Evolutionary conservation across 2,797 vertebrate genomes (phyloP), one percentile per base, ranked within the genome.

Genomic region (Sebastes vulpes): DNA sequence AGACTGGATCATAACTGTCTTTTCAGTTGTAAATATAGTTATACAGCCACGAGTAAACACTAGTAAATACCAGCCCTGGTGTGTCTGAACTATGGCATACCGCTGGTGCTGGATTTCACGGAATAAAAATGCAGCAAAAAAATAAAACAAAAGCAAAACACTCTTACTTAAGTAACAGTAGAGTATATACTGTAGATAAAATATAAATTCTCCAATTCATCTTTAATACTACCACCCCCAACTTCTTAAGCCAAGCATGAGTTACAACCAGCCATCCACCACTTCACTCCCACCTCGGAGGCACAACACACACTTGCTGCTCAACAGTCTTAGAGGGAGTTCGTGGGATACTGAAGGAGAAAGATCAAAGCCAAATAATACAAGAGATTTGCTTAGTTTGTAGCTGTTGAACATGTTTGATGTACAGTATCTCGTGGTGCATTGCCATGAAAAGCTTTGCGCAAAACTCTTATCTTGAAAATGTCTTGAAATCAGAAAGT

Each of bases 341-440:
- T 72, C 4, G 29, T 61, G 50, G 12, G 59, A 68, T 76, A 23
- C 61, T 69, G 72, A 57, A 59, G 12, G 23, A 53, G 63, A 69
- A 25, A 56, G 52, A 74, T 81, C 60, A 80, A 77, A 82, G 69
- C 25, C 21, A 54, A 71, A 50, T 28, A 60, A 50, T 50, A n/a
- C 29, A 38, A 54, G 28, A 72, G 48, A 78, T 77, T 28, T 65
- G 31, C 66, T 81, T 25, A 50, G 61, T 58, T 66, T 64, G 20
- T 38, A 59, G 68, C 65, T 65, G 1, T 65, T 52, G 4, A 63
- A 21, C 28, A 18, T 25, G 18, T 73, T 75, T 67, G 63, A 67
- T 80, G 52, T 63, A 53, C 64, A 60, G 38, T 52, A 57, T 66
- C 35, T 68, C 20, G 18, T 42, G 65, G 31, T 29, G 50, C 35